A percentile compares a stretch with the other conserved stretches of the same genome.
phyloP scores from a whole-genome alignment of 2,113 vertebrate genomes.

The Otolemur garnettii region DNA sequence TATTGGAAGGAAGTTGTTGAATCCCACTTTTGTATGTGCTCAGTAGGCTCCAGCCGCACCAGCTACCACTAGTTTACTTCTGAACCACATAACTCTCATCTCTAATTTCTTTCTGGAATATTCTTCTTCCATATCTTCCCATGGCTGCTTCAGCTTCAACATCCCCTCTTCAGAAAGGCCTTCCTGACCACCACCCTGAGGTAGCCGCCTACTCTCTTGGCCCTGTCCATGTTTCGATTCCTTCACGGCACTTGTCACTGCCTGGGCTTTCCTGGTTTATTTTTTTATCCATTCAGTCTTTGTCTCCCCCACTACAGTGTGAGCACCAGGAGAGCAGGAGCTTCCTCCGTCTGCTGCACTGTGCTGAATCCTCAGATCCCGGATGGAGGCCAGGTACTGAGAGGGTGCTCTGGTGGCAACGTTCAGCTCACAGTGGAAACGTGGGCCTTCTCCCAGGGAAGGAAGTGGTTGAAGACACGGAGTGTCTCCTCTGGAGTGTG shows the following conservation, averaged over 20 bases:
- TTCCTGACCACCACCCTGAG: neutral
- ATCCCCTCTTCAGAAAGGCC: neutral
- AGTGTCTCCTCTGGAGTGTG: neutral
- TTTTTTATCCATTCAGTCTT: neutral
- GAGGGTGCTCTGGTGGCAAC: neutral
- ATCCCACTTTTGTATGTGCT: neutral
- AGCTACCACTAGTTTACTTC: neutral
- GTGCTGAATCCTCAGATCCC: neutral
- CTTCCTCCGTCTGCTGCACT: neutral
- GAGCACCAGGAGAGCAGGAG: neutral
- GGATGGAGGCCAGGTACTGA: neutral
- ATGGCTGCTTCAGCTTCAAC: neutral
- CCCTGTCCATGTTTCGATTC: neutral
- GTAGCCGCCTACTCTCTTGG: too few species aligned
- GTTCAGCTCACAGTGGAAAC: neutral
- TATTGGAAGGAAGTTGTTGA: neutral
- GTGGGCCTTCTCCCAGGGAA: neutral
- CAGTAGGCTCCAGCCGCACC: neutral
- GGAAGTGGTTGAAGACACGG: neutral
- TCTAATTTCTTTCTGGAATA: neutral
- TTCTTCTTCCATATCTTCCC: neutral
- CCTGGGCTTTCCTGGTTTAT: neutral
- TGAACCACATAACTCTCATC: neutral
- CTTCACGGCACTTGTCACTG: fast-evolving
- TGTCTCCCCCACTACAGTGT: neutral